Evolutionary conservation across 2,888 invertebrate species (phyloP).

Genomic region (Nephrocerus scutellatus): DNA sequence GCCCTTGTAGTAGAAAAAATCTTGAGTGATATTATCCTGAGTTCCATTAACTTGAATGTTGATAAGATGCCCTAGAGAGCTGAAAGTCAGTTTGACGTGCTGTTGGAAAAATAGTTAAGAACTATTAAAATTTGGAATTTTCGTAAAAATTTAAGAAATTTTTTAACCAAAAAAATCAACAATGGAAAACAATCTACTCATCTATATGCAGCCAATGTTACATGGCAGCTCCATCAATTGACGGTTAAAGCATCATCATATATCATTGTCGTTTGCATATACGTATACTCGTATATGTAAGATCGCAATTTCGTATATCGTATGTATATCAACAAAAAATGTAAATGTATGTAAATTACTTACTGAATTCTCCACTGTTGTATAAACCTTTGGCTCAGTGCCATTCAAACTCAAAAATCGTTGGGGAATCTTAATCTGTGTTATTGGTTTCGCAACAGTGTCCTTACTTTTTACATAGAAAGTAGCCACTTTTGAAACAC

Average conservation of each 20-base stretch:
- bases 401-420: too few relatives aligned
- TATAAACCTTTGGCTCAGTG: conserved; percentile 48
- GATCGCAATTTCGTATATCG: too few relatives aligned
- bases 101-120: conserved; percentile 10
- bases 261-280: too few relatives aligned
- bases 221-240: too few relatives aligned
- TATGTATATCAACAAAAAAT: too few relatives aligned
- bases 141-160: background rate
- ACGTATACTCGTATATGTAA: too few relatives aligned
- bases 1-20: conserved; percentile 68
- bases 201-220: too few relatives aligned
- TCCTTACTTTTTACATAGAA: too few relatives aligned
- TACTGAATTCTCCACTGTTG: conserved; percentile 12
- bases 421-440: conserved; percentile 28
- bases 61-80: conserved; percentile 56
- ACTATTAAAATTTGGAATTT: background rate
- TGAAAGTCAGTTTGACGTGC: conserved; percentile 45
- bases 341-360: background rate
- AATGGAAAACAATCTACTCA: background rate
- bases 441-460: conserved; percentile 24
- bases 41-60: conserved; percentile 48
- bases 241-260: too few relatives aligned
- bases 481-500: too few relatives aligned
- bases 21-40: conserved; percentile 51
- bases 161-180: background rate